Conservation (phyloP, 2,113 vertebrate genomes). For the Pontoporia blainvillei region DNA sequence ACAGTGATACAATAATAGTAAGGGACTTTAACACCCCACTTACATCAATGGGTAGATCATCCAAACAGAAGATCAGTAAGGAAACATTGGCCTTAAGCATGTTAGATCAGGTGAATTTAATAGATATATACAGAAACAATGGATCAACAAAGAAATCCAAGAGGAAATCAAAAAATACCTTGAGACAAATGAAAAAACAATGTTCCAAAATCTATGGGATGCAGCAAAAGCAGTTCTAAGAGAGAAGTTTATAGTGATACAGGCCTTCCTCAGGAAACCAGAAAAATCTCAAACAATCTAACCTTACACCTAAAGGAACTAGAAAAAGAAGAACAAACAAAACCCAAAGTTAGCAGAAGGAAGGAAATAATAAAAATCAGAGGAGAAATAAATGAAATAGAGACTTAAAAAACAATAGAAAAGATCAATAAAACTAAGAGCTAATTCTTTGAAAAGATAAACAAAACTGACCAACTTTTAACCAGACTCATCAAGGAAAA, state of each 20-base stretch:
- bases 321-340: neutral
- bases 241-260: neutral
- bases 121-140: neutral
- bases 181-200: neutral
- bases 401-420: neutral
- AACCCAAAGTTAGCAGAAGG: neutral
- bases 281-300: neutral
- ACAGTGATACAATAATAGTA: neutral
- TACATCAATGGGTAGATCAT: neutral
- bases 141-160: neutral
- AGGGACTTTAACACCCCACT: neutral
- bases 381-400: neutral
- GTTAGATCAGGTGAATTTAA: neutral
- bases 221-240: neutral
- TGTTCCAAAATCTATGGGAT: no score
- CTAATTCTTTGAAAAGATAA: neutral
- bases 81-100: neutral
- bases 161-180: neutral
- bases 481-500: neutral
- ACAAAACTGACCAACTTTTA: neutral
- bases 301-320: neutral
- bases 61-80: neutral
- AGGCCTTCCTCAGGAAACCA: neutral
- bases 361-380: neutral
- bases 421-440: neutral